Percentiles rank a stretch among this genome's conserved stretches.
These are phyloP conservation scores for Gastrophysa polygoni DNA, from an alignment of 2,888 invertebrate species.

Conservation along the genomic window DNA sequence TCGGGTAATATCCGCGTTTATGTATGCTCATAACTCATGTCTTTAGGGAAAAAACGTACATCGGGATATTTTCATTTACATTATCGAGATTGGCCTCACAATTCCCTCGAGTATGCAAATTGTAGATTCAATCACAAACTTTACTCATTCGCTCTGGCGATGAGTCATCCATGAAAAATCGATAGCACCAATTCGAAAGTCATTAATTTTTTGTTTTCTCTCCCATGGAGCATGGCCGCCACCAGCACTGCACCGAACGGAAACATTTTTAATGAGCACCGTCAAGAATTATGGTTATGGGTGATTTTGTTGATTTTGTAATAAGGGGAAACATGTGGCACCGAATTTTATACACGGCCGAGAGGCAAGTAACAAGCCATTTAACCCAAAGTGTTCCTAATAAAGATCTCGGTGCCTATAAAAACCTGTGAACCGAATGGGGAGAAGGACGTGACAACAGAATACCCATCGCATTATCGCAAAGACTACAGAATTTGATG, in stretches of 20 bases:
- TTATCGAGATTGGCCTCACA: too few species aligned
- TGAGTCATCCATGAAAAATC: too few species aligned
- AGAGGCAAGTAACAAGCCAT: constrained; percentile 16
- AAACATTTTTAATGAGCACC: constrained; percentile 14
- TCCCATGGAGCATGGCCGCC: not conserved
- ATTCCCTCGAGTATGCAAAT: too few species aligned
- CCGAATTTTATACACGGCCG: constrained; percentile 10
- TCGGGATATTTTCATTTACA: too few species aligned
- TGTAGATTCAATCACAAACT: too few species aligned
- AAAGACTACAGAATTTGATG: too few species aligned
- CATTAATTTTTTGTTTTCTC: not conserved
- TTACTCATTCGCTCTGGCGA: too few species aligned
- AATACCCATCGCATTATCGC: not conserved
- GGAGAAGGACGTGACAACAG: constrained; percentile 2
- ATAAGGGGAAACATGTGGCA: constrained; percentile 17
- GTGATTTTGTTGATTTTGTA: constrained; percentile 15
- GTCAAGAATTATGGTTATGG: constrained; percentile 14
- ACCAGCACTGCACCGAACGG: not conserved
- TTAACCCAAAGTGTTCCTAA: constrained; percentile 22
- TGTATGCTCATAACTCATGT: too few species aligned
- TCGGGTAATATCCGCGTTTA: too few species aligned
- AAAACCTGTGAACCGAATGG: constrained; percentile 17
- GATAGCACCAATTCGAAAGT: not conserved
- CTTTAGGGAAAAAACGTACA: too few species aligned
- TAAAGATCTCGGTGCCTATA: constrained; percentile 18